Conservation (phyloP, 2,113 vertebrate genomes). For the Chaetodon trifascialis region DNA sequence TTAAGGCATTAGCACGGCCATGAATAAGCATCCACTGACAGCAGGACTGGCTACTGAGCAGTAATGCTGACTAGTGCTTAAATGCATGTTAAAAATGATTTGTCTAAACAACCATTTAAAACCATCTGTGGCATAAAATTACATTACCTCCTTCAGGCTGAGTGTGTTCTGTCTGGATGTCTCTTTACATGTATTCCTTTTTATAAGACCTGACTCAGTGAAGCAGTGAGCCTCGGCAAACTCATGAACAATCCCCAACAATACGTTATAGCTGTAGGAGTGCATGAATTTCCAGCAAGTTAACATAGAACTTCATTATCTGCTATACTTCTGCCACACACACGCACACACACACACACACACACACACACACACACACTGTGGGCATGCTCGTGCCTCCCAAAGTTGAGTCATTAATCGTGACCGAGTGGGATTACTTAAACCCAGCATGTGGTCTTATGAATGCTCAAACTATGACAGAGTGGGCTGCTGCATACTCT, state of each 20-base stretch:
- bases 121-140: background rate
- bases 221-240: background rate
- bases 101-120: background rate
- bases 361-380: no score
- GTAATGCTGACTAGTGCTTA: background rate
- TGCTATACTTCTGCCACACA: no score
- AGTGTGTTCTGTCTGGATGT: background rate
- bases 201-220: background rate
- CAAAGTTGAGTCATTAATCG: conserved; percentile 61
- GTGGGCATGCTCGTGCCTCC: background rate
- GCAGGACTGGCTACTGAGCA: background rate
- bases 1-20: background rate
- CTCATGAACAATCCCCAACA: no score
- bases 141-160: background rate
- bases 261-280: background rate
- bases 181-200: background rate
- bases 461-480: conserved; percentile 39
- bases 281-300: conserved; percentile 9
- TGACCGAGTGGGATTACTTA: conserved; percentile 70
- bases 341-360: no score
- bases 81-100: background rate
- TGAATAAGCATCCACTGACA: background rate
- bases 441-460: conserved; percentile 66
- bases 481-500: conserved; percentile 38
- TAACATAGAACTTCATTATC: conserved; percentile 27